These are phyloP conservation scores for Sarcophaga subvicina DNA, from an alignment of 2,888 invertebrate genomes.

Conservation along the genomic window DNA sequence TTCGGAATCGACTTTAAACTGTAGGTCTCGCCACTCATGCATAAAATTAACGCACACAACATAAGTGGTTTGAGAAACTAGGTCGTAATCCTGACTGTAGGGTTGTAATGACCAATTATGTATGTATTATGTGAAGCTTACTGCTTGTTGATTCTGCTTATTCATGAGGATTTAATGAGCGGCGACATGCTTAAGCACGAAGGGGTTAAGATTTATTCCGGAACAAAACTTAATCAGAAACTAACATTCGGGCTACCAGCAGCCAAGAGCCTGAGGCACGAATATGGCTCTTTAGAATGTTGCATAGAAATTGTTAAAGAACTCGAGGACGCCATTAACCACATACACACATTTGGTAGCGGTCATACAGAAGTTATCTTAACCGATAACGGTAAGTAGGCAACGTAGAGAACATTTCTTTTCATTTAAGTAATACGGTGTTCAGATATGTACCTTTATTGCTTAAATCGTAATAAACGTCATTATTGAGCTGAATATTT, in stretches of 20 bases:
- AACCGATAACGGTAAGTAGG: conserved; percentile 90
- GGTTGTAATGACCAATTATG: too few relatives aligned
- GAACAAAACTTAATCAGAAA: conserved; percentile 90
- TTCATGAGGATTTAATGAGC: conserved; percentile 92
- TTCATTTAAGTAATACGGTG: too few relatives aligned
- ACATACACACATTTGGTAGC: conserved; percentile 97
- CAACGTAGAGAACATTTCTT: conserved; percentile 70
- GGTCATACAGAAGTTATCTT: conserved; percentile 98
- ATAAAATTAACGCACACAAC: too few relatives aligned
- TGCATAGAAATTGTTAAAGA: conserved; percentile 94
- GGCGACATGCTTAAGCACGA: conserved; percentile 91
- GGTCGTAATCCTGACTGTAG: too few relatives aligned
- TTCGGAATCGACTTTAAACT: too few relatives aligned
- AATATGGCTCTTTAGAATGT: conserved; percentile 85
- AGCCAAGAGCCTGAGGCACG: conserved; percentile 93
- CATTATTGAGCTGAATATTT: too few relatives aligned
- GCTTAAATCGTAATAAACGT: too few relatives aligned
- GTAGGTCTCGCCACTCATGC: too few relatives aligned
- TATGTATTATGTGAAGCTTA: too few relatives aligned
- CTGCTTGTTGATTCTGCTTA: conserved; percentile 84
- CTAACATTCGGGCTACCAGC: conserved; percentile 97
- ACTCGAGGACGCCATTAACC: conserved; percentile 93
- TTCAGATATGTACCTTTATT: too few relatives aligned
- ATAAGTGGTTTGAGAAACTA: too few relatives aligned
- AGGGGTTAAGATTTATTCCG: conserved; percentile 94